These are phyloP conservation scores for Limnodromus scolopaceus DNA, from an alignment of 2,797 vertebrate species.

Conservation along the genomic window DNA sequence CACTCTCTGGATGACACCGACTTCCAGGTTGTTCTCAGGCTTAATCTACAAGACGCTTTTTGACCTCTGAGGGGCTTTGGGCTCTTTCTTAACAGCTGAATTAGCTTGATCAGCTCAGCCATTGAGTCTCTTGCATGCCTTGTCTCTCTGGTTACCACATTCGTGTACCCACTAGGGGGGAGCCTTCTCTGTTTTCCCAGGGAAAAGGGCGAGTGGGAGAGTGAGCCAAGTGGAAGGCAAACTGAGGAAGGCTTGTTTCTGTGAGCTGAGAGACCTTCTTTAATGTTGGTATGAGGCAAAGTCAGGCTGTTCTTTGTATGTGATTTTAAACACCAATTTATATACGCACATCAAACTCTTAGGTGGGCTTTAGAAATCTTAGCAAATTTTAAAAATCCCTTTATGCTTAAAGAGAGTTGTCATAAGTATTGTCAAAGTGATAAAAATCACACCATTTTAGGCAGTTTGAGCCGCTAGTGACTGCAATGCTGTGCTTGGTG, in stretches of 20 bases:
- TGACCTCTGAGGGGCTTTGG: not conserved
- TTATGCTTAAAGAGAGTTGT: constrained; percentile 24
- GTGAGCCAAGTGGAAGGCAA: not conserved
- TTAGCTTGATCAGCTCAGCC: not conserved
- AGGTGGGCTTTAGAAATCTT: not conserved
- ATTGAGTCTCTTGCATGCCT: not conserved
- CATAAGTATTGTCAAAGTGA: constrained; percentile 43
- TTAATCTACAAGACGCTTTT: not conserved
- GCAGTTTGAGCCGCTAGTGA: not conserved
- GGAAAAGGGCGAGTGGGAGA: not conserved
- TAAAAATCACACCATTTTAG: constrained; percentile 43
- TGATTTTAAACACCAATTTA: not conserved
- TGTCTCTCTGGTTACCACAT: not conserved
- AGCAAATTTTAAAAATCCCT: constrained; percentile 3
- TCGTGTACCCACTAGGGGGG: accelerated
- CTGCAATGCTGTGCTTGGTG: not conserved
- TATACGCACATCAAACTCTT: not conserved
- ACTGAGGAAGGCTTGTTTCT: not conserved
- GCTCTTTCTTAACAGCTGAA: not conserved
- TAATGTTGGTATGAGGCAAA: not conserved
- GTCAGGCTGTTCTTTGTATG: not conserved
- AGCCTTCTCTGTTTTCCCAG: not conserved
- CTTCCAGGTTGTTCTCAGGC: not conserved
- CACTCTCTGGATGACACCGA: not conserved
- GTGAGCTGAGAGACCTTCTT: not conserved